A percentile compares a stretch with the other conserved stretches of the same genome.
Evolutionary conservation across 2,113 vertebrate species (phyloP).

Genomic region (Oncorhynchus mykiss): DNA sequence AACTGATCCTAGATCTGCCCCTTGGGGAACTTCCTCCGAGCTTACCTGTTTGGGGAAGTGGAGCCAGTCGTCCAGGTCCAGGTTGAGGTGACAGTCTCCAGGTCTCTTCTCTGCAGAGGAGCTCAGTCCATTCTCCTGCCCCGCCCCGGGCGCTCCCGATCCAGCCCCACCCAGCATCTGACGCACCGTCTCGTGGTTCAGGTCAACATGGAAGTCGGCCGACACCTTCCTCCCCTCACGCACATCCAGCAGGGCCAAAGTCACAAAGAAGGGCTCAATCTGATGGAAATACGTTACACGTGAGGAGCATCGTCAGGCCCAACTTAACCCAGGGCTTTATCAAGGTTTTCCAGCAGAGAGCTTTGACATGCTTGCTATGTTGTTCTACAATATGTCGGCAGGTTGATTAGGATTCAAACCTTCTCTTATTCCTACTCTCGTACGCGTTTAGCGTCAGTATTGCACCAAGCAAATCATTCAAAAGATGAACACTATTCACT

Average conservation of each 20-base stretch:
- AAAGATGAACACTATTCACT: too few relatives aligned
- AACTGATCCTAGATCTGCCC: too few relatives aligned
- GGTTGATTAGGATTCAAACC: too few relatives aligned
- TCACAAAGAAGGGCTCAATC: constrained; percentile 96
- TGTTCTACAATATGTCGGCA: too few relatives aligned
- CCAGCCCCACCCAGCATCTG: constrained; percentile 81
- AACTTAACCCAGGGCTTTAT: too few relatives aligned
- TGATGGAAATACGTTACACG: constrained; percentile 46
- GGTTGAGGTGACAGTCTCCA: constrained; percentile 80
- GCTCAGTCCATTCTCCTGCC: constrained; percentile 79
- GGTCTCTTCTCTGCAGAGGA: constrained; percentile 71
- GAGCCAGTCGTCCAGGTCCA: constrained; percentile 88
- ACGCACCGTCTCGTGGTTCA: constrained; percentile 86
- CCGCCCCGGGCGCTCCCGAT: constrained; percentile 52
- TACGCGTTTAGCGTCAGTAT: too few relatives aligned
- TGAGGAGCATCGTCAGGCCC: neutral
- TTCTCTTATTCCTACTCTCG: too few relatives aligned
- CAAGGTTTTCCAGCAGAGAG: too few relatives aligned
- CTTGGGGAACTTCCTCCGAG: too few relatives aligned
- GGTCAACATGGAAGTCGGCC: constrained; percentile 93
- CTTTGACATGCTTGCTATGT: too few relatives aligned
- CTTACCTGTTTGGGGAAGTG: constrained; percentile 92
- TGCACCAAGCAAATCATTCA: too few relatives aligned
- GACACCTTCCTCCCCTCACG: constrained; percentile 90
- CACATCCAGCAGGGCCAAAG: constrained; percentile 86